Percentiles rank a stretch among this genome's conserved stretches.
Evolutionary conservation across 2,113 vertebrate species (phyloP).

Genomic region (Lophotis ruficrista): DNA sequence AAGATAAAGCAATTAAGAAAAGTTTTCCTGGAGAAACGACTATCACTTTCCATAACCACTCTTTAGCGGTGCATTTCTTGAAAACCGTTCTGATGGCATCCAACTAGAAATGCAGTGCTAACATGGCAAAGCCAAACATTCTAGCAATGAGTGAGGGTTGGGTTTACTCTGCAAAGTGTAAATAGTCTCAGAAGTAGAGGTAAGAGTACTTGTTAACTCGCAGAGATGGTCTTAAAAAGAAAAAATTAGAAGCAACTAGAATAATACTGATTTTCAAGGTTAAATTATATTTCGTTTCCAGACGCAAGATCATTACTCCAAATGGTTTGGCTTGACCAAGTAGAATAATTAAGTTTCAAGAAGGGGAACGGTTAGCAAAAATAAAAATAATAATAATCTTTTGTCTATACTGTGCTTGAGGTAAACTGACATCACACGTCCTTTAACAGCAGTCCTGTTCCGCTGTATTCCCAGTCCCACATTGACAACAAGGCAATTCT

Average conservation of each 20-base stretch:
- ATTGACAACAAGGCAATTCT: constrained; percentile 76
- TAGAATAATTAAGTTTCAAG: neutral
- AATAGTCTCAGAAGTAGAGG: neutral
- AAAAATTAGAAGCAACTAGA: neutral
- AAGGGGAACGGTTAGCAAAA: neutral
- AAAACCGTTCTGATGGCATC: neutral
- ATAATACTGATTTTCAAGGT: neutral
- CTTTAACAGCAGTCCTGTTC: constrained; percentile 26
- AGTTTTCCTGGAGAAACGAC: neutral
- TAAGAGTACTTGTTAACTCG: neutral
- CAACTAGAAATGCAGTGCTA: neutral
- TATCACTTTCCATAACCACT: neutral
- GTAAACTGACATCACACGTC: neutral
- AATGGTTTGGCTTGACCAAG: neutral
- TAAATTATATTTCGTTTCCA: neutral
- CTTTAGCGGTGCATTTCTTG: neutral
- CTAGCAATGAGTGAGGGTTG: neutral
- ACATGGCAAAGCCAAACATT: neutral
- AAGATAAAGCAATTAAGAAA: neutral
- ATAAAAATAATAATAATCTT: too few species aligned
- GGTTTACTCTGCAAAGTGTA: neutral
- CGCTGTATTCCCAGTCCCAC: constrained; percentile 44
- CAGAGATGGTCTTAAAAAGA: neutral
- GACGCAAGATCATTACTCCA: neutral
- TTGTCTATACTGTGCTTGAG: neutral